Percentiles rank a stretch among this genome's conserved stretches.
These are phyloP conservation scores for Drosophila ogumai DNA, from an alignment of 1,140 invertebrate genomes.

Conservation along the genomic window DNA sequence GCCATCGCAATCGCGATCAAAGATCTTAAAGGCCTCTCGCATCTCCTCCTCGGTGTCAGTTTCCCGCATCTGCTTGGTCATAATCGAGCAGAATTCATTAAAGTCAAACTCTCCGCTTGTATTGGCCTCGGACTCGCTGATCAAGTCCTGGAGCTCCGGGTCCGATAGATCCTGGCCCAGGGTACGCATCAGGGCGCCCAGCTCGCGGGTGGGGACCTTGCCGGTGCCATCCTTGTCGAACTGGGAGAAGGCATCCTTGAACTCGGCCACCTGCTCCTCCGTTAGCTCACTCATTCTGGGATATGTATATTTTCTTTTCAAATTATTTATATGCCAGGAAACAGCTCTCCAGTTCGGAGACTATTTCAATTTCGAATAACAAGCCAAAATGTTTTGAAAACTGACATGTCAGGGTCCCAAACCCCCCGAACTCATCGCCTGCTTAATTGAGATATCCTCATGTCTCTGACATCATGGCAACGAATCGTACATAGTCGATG, in stretches of 20 bases:
- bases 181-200: constrained; percentile 94
- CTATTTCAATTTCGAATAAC: constrained; percentile 9
- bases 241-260: constrained; percentile 87
- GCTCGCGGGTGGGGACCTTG: constrained; percentile 94
- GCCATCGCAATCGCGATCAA: constrained; percentile 63
- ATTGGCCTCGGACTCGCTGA: constrained; percentile 51
- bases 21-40: constrained; percentile 70
- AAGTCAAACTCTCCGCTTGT: constrained; percentile 55
- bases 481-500: constrained; percentile 57
- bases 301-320: not conserved
- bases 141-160: constrained; percentile 55
- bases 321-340: not conserved
- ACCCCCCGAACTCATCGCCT: constrained; percentile 1
- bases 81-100: constrained; percentile 54
- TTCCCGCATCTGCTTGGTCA: constrained; percentile 51
- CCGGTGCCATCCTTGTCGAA: constrained; percentile 98
- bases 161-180: constrained; percentile 66
- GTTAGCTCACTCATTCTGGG: constrained; percentile 30
- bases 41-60: constrained; percentile 63
- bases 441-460: not conserved
- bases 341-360: not conserved
- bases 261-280: constrained; percentile 70
- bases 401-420: not conserved
- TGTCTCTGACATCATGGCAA: constrained; percentile 44
- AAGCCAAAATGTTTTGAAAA: constrained; percentile 1